Evolutionary conservation across 1,140 invertebrate species (phyloP).

Genomic region (Hermetia illucens): DNA sequence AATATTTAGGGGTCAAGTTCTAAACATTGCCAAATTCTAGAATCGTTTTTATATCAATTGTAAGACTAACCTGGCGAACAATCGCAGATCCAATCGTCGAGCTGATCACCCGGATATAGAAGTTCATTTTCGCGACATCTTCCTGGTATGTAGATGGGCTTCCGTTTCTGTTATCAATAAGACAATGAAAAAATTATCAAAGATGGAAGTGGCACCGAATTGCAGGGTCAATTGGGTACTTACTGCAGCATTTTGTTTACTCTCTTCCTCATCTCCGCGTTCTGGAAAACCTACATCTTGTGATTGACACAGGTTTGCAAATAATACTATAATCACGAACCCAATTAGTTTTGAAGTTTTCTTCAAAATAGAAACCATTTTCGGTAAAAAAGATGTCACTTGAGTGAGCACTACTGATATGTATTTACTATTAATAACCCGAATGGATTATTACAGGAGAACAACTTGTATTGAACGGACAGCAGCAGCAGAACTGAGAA

Average conservation of each 20-base stretch:
- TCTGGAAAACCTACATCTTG: constrained; percentile 21
- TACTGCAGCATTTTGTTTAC: constrained; percentile 21
- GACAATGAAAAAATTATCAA: constrained; percentile 1
- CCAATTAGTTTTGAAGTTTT: too few species aligned
- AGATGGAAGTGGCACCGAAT: constrained; percentile 9
- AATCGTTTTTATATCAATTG: too few species aligned
- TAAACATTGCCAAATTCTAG: not conserved
- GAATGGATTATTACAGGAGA: too few species aligned
- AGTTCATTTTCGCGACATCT: constrained; percentile 44
- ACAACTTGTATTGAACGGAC: too few species aligned
- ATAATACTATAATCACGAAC: too few species aligned
- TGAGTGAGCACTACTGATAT: too few species aligned
- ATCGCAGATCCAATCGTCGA: constrained; percentile 48
- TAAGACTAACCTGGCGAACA: constrained; percentile 39
- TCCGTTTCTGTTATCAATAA: constrained; percentile 31
- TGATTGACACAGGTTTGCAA: too few species aligned
- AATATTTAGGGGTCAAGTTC: not conserved
- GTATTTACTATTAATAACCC: too few species aligned
- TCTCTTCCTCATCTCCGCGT: constrained; percentile 19
- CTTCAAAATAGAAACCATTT: too few species aligned
- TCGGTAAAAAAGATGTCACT: too few species aligned
- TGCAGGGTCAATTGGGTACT: constrained; percentile 8
- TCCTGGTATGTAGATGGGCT: constrained; percentile 38
- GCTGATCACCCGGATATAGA: constrained; percentile 43
- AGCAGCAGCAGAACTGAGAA: too few species aligned